Evolutionary conservation across 2,113 vertebrate species (phyloP).

Genomic region (Meleagris gallopavo): DNA sequence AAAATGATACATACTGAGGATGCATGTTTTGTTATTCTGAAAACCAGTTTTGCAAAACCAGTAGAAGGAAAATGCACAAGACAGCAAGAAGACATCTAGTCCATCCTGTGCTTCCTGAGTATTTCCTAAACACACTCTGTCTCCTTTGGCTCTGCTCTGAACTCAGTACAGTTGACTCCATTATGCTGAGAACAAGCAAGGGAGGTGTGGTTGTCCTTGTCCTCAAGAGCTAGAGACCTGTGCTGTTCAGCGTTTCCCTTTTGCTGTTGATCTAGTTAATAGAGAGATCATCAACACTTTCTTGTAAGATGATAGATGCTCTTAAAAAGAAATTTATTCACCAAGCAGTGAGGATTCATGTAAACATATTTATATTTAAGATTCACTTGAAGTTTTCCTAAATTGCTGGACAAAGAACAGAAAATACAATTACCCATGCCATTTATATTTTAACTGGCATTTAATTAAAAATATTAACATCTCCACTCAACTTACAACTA

Average conservation of each 20-base stretch:
- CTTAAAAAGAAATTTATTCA: background rate
- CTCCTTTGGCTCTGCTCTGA: background rate
- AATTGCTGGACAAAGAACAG: background rate
- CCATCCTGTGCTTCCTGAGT: background rate
- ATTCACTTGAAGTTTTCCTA: background rate
- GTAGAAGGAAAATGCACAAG: background rate
- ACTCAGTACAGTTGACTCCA: background rate
- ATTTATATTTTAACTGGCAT: background rate
- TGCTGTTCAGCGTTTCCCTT: background rate
- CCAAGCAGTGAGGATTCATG: background rate
- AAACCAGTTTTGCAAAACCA: background rate
- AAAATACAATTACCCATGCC: background rate
- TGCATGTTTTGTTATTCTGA: background rate
- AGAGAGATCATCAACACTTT: background rate
- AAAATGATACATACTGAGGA: background rate
- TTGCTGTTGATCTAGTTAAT: background rate
- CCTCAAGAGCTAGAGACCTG: background rate
- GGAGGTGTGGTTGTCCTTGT: rapidly evolving
- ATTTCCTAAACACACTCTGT: background rate
- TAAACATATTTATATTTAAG: background rate
- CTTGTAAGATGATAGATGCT: background rate
- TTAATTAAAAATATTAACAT: background rate
- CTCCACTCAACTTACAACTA: background rate
- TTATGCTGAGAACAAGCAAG: background rate
- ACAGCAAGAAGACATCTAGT: background rate